A percentile compares a stretch with the other conserved stretches of the same genome.
These are phyloP conservation scores for Enteromius argenteus DNA, from an alignment of 2,797 vertebrate genomes.

Conservation along the genomic window DNA sequence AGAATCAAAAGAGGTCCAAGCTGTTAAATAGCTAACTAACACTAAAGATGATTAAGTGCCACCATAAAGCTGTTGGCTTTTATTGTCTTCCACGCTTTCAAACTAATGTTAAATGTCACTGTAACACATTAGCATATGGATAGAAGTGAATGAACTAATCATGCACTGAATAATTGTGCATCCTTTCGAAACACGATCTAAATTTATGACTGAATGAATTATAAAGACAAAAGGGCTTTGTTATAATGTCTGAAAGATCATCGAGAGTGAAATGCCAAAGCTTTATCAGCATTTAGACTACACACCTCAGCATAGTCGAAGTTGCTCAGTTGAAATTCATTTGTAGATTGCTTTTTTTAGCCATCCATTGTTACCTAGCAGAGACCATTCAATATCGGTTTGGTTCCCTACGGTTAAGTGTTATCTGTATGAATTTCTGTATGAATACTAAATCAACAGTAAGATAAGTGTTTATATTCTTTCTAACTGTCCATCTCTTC, in stretches of 20 bases:
- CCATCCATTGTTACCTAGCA: slow-evolving; percentile 1
- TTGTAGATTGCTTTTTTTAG: slow-evolving; percentile 33
- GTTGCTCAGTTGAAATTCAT: slow-evolving; percentile 6
- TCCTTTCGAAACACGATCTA: slow-evolving; percentile 48
- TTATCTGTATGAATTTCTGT: neutral
- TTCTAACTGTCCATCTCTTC: neutral
- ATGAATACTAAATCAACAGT: neutral
- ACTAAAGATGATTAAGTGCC: slow-evolving; percentile 37
- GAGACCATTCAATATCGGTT: slow-evolving; percentile 19
- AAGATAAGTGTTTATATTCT: neutral
- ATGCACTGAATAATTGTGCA: slow-evolving; percentile 43
- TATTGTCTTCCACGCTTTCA: slow-evolving; percentile 37
- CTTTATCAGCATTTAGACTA: slow-evolving; percentile 37
- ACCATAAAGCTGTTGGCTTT: slow-evolving; percentile 28
- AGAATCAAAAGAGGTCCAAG: slow-evolving; percentile 16
- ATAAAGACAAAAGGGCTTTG: slow-evolving; percentile 52
- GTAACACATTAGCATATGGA: slow-evolving; percentile 45
- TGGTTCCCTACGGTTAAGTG: neutral
- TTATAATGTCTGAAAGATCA: slow-evolving; percentile 41
- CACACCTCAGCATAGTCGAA: neutral
- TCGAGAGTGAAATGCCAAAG: slow-evolving; percentile 41
- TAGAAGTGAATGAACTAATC: slow-evolving; percentile 40
- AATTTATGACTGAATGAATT: slow-evolving; percentile 40
- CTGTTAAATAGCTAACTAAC: slow-evolving; percentile 33
- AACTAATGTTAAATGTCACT: slow-evolving; percentile 53